These are phyloP conservation scores for Clarias gariepinus DNA, from an alignment of 2,113 vertebrate genomes.

Conservation along the genomic window DNA sequence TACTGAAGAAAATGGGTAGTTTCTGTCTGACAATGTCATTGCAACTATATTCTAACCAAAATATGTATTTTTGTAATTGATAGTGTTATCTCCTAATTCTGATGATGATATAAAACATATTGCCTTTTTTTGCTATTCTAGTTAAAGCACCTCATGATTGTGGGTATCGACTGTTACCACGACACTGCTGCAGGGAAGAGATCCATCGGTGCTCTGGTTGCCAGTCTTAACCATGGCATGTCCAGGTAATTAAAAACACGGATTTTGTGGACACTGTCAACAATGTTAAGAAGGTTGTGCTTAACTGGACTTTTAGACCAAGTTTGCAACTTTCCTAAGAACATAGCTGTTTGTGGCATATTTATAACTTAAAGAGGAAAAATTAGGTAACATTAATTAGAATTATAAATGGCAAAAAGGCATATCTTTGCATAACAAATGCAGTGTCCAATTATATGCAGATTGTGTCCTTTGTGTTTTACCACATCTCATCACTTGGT, in stretches of 20 bases:
- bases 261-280: background rate
- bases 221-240: conserved; percentile 88
- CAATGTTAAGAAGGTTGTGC: background rate
- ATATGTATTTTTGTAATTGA: background rate
- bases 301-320: background rate
- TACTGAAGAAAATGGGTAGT: background rate
- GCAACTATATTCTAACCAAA: background rate
- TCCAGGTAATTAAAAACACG: conserved; percentile 73
- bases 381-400: background rate
- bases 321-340: background rate
- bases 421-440: background rate
- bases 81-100: background rate
- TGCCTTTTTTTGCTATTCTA: conserved; percentile 53
- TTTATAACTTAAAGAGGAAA: background rate
- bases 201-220: conserved; percentile 89
- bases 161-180: conserved; percentile 96
- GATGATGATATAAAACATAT: background rate
- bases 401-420: background rate
- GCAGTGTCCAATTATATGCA: background rate
- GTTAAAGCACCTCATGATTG: conserved; percentile 92
- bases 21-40: too few species aligned
- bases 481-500: too few species aligned
- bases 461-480: too few species aligned
- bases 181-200: conserved; percentile 80
- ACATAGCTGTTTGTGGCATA: background rate